Base-by-base conservation (phyloP, 2,888 invertebrate genomes). In the Parnassius apollo region DNA sequence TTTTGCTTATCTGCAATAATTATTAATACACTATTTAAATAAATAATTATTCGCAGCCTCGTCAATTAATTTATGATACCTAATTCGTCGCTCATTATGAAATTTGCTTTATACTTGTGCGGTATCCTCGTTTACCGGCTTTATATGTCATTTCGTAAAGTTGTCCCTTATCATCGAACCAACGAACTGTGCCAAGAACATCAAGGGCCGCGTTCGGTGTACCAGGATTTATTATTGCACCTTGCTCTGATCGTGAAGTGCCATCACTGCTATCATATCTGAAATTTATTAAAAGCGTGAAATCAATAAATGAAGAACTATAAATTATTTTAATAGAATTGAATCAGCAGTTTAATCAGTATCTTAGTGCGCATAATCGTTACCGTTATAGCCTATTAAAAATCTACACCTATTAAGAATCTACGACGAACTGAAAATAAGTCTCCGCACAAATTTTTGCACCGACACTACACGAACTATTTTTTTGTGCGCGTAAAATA, bases 181-280 rank as follows among this genome's bases (percentile, higher is more conserved):
- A 92, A 48, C 91, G 86, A 0, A 91, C 91, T 1, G 88, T 80
- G 1, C 92, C 92, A 0, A 83, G 75, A 2, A 92, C 91, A 35
- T 87, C 82, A 0, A 92, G 74, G 0, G 90, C 85, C 0, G 82
- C 83, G 9, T 90, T 82, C 9, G 85, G 79, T 2, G 86, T 88
- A 1, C 88, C 91, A 2, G 77, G 80, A 61, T 88, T 82, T 44
- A 81, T 67, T 42, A 90, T 86, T 1, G 73, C 79, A 1, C 91
- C 91, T 61, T 86, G 73, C 71, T 93, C 93, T 22, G 91, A 83
- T n/a, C 93, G 81, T 0, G 92, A 89, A 2, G 92, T 89, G 0
- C 93, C 93, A 69, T 93, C 93, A 59, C 87, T 92, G 11, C 88
- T 81, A 68, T 93, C 86, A 68, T 91, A 93, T 68, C 92, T 92